Evolutionary conservation across 2,888 invertebrate species (phyloP).

Genomic region (Lasioglossum morio): DNA sequence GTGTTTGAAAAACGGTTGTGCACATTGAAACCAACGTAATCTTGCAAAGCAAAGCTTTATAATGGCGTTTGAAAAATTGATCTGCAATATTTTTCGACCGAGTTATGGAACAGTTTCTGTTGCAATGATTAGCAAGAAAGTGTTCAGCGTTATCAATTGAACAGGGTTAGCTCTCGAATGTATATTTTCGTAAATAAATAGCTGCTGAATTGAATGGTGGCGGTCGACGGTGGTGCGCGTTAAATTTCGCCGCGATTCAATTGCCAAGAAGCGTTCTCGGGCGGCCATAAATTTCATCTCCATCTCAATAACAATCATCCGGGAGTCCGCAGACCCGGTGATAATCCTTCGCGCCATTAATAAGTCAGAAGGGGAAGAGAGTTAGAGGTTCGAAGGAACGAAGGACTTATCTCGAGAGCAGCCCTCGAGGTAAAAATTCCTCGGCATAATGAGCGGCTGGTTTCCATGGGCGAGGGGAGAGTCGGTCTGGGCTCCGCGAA

Average conservation of each 20-base stretch:
- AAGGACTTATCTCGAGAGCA: conserved; percentile 9
- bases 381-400: conserved; percentile 4
- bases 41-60: no score
- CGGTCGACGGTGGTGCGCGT: no score
- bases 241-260: no score
- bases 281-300: not conserved
- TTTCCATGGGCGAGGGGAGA: conserved; percentile 18
- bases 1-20: not conserved
- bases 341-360: not conserved
- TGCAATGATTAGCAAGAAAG: no score
- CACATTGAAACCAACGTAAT: not conserved
- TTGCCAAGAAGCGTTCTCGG: no score
- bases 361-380: not conserved
- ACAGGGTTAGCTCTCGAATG: no score
- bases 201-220: no score
- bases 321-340: not conserved
- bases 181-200: no score
- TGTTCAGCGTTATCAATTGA: no score
- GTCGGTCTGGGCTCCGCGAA: not conserved
- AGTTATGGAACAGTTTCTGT: not conserved
- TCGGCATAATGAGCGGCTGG: conserved; percentile 28
- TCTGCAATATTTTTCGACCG: not conserved
- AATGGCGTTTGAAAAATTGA: not conserved
- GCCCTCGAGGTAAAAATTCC: conserved; percentile 3
- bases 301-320: not conserved